Conservation (phyloP, 2,113 vertebrate species). For the Calidris pygmaea region DNA sequence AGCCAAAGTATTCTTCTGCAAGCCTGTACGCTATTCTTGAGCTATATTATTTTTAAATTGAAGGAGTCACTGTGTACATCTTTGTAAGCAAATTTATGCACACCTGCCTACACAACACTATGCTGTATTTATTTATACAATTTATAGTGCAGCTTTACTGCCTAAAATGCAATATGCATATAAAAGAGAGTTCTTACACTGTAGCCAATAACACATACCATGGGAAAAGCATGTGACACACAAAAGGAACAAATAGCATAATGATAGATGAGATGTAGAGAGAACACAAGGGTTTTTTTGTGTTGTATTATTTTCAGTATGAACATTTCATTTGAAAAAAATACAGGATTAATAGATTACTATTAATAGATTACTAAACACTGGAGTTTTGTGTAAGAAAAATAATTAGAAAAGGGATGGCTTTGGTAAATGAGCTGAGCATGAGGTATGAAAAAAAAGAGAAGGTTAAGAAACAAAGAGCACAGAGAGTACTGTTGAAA, state of each 20-base stretch:
- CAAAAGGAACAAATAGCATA: background rate
- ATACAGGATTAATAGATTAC: background rate
- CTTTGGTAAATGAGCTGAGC: background rate
- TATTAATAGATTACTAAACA: background rate
- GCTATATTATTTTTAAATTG: background rate
- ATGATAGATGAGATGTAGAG: background rate
- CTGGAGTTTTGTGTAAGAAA: background rate
- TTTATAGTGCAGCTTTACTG: background rate
- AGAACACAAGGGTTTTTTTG: background rate
- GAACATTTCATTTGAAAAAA: background rate
- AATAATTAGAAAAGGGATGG: background rate
- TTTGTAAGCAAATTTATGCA: background rate
- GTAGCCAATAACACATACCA: background rate
- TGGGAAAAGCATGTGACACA: background rate
- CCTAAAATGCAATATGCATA: rapidly evolving
- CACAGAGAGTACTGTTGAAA: background rate
- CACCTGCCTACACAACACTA: background rate
- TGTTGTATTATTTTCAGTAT: background rate
- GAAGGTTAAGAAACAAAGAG: background rate
- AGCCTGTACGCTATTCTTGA: background rate
- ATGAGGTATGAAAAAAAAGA: background rate
- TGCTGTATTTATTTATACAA: background rate
- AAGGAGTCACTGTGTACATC: background rate
- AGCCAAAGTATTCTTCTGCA: background rate
- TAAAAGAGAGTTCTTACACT: background rate